These are phyloP conservation scores for Danio kyathit DNA, from an alignment of 2,797 vertebrate genomes.

Conservation along the genomic window DNA sequence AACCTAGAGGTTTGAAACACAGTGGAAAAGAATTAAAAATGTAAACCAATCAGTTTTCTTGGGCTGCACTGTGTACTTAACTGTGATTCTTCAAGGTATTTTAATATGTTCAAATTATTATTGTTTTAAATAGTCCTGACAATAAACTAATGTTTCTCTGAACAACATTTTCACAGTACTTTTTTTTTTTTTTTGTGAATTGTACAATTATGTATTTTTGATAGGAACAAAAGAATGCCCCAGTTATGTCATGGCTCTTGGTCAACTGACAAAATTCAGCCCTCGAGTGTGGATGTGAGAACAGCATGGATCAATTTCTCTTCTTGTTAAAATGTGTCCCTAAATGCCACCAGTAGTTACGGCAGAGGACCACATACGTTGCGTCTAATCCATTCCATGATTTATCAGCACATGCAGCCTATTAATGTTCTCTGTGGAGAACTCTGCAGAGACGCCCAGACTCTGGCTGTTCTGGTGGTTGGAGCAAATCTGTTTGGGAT, in stretches of 20 bases:
- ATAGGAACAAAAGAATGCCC: background rate
- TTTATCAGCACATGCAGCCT: conserved; percentile 80
- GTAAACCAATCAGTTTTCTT: too few relatives aligned
- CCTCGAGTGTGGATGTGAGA: conserved; percentile 73
- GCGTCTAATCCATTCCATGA: conserved; percentile 81
- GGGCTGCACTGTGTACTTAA: too few relatives aligned
- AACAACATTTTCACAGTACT: too few relatives aligned
- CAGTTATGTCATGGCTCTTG: conserved; percentile 25
- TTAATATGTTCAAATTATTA: too few relatives aligned
- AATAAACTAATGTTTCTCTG: too few relatives aligned
- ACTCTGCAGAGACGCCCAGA: conserved; percentile 77
- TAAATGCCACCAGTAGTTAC: conserved; percentile 71
- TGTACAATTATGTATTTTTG: conserved; percentile 24
- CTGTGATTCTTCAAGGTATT: too few relatives aligned
- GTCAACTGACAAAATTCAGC: conserved; percentile 53
- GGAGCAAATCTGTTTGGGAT: conserved; percentile 85
- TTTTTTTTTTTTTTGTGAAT: background rate
- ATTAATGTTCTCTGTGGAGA: conserved; percentile 82
- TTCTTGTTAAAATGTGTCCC: conserved; percentile 73
- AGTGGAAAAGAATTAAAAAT: too few relatives aligned
- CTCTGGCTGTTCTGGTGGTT: conserved; percentile 78
- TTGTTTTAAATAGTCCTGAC: conserved; percentile 5
- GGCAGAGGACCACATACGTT: conserved; percentile 80
- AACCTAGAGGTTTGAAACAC: too few relatives aligned
- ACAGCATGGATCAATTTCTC: conserved; percentile 73